phyloP scores from a whole-genome alignment of 92 coral and sea anemone species.

The Meandrina meandrites region DNA sequence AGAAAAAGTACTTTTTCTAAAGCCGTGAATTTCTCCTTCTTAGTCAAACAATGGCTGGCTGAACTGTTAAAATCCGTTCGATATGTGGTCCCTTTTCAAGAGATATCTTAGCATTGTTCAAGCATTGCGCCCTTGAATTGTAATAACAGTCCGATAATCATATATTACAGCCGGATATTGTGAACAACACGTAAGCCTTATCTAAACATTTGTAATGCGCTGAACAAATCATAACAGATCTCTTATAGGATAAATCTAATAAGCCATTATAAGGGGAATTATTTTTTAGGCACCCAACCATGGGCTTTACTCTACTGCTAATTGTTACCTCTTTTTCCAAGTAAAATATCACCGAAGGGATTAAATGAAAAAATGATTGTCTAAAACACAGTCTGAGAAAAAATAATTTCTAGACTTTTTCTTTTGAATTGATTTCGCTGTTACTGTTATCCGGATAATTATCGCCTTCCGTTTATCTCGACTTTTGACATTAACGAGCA shows the following conservation, averaged over 20 bases:
- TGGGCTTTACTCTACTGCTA: neutral
- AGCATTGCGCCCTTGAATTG: neutral
- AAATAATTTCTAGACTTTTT: neutral
- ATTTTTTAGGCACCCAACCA: neutral
- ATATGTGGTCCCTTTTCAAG: neutral
- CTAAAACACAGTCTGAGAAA: neutral
- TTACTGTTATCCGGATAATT: neutral
- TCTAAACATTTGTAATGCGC: constrained; percentile 26
- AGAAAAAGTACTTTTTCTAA: neutral
- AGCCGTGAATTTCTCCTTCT: no score
- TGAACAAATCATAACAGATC: constrained; percentile 6
- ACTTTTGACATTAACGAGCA: constrained; percentile 2
- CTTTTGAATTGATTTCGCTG: neutral
- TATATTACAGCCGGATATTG: constrained; percentile 34
- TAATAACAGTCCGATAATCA: constrained; percentile 6
- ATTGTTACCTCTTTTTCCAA: neutral
- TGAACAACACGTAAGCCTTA: constrained; percentile 18
- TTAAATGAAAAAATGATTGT: neutral
- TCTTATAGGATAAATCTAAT: neutral
- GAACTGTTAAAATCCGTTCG: neutral
- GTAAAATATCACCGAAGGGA: neutral
- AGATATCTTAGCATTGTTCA: neutral
- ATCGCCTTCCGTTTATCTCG: neutral
- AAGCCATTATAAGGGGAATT: neutral
- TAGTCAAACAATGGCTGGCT: neutral